phyloP scores from a whole-genome alignment of 2,113 vertebrate genomes.

The Aspiorhynchus laticeps region DNA sequence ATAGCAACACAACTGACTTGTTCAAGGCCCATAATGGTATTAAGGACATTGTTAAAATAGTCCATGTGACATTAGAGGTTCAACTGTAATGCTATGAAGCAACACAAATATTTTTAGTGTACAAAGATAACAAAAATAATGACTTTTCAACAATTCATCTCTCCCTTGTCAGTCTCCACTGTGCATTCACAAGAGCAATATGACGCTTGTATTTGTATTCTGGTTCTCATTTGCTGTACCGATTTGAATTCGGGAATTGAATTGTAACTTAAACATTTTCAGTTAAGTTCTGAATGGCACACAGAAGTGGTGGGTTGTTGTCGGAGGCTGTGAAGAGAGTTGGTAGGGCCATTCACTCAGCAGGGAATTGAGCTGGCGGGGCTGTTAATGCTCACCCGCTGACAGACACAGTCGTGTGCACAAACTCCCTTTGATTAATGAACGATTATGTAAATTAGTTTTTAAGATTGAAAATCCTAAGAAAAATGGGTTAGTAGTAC shows the following conservation, averaged over 20 bases:
- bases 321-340: background rate
- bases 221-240: background rate
- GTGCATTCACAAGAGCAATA: no score
- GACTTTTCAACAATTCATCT: no score
- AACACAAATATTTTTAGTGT: no score
- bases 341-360: constrained; percentile 29
- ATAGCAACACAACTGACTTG: no score
- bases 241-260: background rate
- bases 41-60: no score
- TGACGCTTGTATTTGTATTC: no score
- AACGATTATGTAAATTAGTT: constrained; percentile 2
- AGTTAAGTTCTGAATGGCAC: background rate
- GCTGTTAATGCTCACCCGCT: constrained; percentile 18
- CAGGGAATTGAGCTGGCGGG: constrained; percentile 24
- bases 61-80: no score
- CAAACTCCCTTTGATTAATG: constrained; percentile 16
- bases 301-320: background rate
- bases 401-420: constrained; percentile 7
- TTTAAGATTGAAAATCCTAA: background rate
- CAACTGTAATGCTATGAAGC: no score
- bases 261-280: background rate
- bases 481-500: background rate
- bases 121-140: no score
- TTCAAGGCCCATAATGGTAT: no score
- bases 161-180: no score